Evolutionary conservation across 2,797 vertebrate species (phyloP).

Genomic region (Urophycis tenuis): DNA sequence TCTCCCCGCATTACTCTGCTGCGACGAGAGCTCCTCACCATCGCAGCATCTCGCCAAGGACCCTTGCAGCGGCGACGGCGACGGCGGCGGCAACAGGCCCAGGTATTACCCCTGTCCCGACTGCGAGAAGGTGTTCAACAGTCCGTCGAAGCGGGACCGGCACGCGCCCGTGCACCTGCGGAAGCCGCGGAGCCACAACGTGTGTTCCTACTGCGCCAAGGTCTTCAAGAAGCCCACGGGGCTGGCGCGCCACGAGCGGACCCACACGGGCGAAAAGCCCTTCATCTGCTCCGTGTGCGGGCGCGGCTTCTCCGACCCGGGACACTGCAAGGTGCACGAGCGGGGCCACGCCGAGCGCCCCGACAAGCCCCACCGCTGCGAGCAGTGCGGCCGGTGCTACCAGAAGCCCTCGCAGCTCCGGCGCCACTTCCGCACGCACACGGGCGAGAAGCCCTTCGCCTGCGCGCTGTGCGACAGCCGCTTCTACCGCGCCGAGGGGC

Average conservation of each 20-base stretch:
- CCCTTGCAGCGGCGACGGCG: conserved; percentile 45
- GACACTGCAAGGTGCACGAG: conserved; percentile 62
- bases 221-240: conserved; percentile 54
- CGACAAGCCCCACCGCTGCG: conserved; percentile 57
- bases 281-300: conserved; percentile 58
- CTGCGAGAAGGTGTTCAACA: conserved; percentile 61
- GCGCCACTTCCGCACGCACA: conserved; percentile 57
- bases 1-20: conserved; percentile 44
- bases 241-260: conserved; percentile 55
- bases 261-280: conserved; percentile 63
- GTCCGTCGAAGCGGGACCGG: conserved; percentile 57
- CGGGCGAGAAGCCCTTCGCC: conserved; percentile 60
- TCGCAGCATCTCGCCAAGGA: conserved; percentile 51
- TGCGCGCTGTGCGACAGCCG: conserved; percentile 55
- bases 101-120: conserved; percentile 60
- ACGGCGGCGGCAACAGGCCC: conserved; percentile 47
- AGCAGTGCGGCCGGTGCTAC: conserved; percentile 53
- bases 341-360: conserved; percentile 59
- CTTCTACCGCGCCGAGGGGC: conserved; percentile 61
- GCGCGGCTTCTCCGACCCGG: conserved; percentile 56
- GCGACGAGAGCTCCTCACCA: conserved; percentile 52
- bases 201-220: conserved; percentile 60
- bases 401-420: conserved; percentile 55
- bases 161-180: conserved; percentile 53
- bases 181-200: conserved; percentile 54